These are phyloP conservation scores for Halocynthia roretzi DNA, from an alignment of 23 tunicate genomes.

Conservation along the genomic window DNA sequence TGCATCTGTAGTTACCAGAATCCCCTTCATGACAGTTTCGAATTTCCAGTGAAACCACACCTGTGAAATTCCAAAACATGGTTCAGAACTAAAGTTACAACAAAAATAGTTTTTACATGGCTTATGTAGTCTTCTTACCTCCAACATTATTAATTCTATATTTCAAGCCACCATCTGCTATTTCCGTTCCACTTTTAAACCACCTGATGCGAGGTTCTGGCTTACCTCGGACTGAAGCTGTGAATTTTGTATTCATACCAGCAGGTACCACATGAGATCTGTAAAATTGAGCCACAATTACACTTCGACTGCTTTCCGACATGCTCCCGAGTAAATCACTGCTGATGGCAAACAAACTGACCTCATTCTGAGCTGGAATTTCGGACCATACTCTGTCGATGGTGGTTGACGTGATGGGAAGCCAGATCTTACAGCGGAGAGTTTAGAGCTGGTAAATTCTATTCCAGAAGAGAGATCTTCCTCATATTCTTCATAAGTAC, in stretches of 20 bases:
- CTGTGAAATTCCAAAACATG: conserved; percentile 6
- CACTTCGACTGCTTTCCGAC: background rate
- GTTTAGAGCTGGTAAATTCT: conserved; percentile 84
- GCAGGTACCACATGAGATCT: conserved; percentile 79
- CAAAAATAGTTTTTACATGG: background rate
- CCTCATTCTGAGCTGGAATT: conserved; percentile 86
- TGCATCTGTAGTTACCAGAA: conserved; percentile 75
- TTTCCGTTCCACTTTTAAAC: conserved; percentile 79
- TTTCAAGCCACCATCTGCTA: conserved; percentile 72
- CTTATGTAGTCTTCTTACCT: conserved; percentile 24
- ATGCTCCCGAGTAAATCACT: background rate
- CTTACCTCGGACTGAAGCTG: conserved; percentile 78
- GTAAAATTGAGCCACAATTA: background rate
- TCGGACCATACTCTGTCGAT: conserved; percentile 81
- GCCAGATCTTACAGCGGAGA: conserved; percentile 19
- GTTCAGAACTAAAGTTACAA: background rate
- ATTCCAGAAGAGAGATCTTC: conserved; percentile 95
- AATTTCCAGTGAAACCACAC: conserved; percentile 45
- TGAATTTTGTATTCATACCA: conserved; percentile 90
- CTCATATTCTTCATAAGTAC: conserved; percentile 77
- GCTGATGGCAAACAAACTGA: background rate
- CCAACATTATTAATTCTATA: conserved; percentile 77
- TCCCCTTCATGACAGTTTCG: conserved; percentile 74
- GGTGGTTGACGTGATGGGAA: conserved; percentile 16
- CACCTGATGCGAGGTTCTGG: conserved; percentile 95